Percentiles rank a stretch among this genome's conserved stretches.
These are phyloP conservation scores for Atrina japonica DNA, from an alignment of 2,888 invertebrate species.

Conservation along the genomic window DNA sequence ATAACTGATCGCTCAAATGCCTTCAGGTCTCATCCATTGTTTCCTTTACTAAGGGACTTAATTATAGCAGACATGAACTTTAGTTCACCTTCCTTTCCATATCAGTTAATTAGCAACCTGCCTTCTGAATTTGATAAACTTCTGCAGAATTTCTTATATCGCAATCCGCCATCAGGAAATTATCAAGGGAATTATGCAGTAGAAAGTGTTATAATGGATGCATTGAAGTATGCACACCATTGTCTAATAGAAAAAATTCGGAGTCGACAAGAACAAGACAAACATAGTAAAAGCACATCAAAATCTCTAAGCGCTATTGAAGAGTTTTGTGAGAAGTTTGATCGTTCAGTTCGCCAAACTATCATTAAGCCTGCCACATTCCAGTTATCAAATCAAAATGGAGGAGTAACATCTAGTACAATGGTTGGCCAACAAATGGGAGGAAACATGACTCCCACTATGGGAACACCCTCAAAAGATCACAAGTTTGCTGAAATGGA, in stretches of 20 bases:
- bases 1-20: conserved; percentile 77
- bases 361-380: conserved; percentile 68
- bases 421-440: conserved; percentile 52
- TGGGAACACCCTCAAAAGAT: conserved; percentile 63
- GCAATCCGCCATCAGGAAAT: conserved; percentile 76
- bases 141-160: conserved; percentile 77
- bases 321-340: conserved; percentile 79
- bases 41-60: conserved; percentile 78
- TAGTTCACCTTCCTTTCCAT: conserved; percentile 77
- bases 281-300: conserved; percentile 71
- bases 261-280: conserved; percentile 73
- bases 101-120: conserved; percentile 77
- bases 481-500: conserved; percentile 46
- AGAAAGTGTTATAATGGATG: conserved; percentile 79
- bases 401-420: conserved; percentile 51
- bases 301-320: conserved; percentile 78
- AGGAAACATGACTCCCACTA: conserved; percentile 52
- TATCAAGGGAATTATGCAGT: conserved; percentile 77
- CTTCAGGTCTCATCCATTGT: conserved; percentile 79
- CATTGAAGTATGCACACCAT: conserved; percentile 78
- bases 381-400: conserved; percentile 53
- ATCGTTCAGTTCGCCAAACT: conserved; percentile 74
- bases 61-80: conserved; percentile 81
- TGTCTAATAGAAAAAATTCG: conserved; percentile 79
- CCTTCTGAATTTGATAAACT: conserved; percentile 79